Evolutionary conservation across 2,113 vertebrate species (phyloP).

Genomic region (Rhinogobius similis): DNA sequence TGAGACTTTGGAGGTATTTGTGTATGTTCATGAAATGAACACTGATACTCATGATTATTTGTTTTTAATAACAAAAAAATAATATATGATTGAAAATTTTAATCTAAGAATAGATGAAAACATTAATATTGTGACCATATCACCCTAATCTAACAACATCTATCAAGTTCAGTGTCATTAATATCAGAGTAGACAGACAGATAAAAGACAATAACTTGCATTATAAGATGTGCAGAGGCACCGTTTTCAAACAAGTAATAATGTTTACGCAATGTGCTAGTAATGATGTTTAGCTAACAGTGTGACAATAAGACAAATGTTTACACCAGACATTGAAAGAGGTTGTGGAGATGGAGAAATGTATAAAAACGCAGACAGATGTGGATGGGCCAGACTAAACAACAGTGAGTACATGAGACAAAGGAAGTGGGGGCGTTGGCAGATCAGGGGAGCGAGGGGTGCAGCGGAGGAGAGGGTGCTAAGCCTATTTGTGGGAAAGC

Average conservation of each 20-base stretch:
- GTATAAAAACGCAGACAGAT: constrained; percentile 9
- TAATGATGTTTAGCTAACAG: neutral
- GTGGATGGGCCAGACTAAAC: constrained; percentile 12
- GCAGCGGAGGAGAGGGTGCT: constrained; percentile 37
- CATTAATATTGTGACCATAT: too few relatives aligned
- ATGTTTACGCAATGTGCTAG: neutral
- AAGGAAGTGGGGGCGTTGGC: constrained; percentile 49
- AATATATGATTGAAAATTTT: too few relatives aligned
- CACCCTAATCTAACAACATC: neutral
- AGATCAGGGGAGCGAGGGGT: constrained; percentile 13
- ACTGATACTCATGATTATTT: too few relatives aligned
- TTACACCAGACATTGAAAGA: neutral
- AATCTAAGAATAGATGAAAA: too few relatives aligned
- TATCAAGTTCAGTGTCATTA: neutral
- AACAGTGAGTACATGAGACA: constrained; percentile 25
- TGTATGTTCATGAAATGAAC: too few relatives aligned
- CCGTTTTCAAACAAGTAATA: too few relatives aligned
- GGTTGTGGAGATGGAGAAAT: constrained; percentile 2
- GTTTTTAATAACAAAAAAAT: too few relatives aligned
- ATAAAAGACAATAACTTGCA: neutral
- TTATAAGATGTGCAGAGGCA: neutral
- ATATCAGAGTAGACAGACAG: neutral
- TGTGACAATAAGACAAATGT: neutral
- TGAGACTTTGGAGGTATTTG: too few relatives aligned
- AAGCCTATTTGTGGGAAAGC: constrained; percentile 72